Base-by-base conservation (phyloP, 2,888 invertebrate species). In the Pteria penguin region DNA sequence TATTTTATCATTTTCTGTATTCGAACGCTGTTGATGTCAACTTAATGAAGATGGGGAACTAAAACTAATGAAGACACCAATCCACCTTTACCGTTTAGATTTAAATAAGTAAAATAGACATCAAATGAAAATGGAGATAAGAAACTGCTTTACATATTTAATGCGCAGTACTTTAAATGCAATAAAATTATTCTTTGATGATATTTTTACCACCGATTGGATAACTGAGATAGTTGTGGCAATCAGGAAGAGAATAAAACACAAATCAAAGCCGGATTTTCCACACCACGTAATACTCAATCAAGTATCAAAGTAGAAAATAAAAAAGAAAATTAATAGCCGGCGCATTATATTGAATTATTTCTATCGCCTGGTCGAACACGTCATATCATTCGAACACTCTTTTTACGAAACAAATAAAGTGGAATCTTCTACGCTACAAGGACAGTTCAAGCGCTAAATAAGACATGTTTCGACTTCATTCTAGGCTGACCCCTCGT, bases 361-460 rank as follows among this genome's bases (percentile, higher is more conserved):
- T 45, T n/a, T 52, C 27, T 27, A n/a, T 14, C 26, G 58, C 58
- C 58, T 58, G 58, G 26, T 24, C 14, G 26, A 58, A 58, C 24
- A 58, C 58, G 24, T 24, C 26, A 58, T 26, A 24, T 26, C 14
- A 58, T 14, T 4, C 58, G 58, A 58, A 58, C 24, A 58, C 22
- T 58, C 45, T 45, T 45, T 45, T 18, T 45, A 45, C 8, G 45
- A 45, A 45, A 8, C 18, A 8, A 45, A 8, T 18, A 45, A 45
- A 45, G 45, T 45, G 45, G 45, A 24, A 58, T 58, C 58, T 2
- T 58, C 58, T 14, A 24, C 26, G 22, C 26, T n/a, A 24, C 26
- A 24, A 14, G 14, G 22, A 26, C 58, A 61, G 45, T 4, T 70
- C 70, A 60, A 27, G 52, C 70, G 22, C 26, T 29, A 63, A 63